Conservation (phyloP, 2,797 vertebrate species). For the Pteropus rufus region DNA sequence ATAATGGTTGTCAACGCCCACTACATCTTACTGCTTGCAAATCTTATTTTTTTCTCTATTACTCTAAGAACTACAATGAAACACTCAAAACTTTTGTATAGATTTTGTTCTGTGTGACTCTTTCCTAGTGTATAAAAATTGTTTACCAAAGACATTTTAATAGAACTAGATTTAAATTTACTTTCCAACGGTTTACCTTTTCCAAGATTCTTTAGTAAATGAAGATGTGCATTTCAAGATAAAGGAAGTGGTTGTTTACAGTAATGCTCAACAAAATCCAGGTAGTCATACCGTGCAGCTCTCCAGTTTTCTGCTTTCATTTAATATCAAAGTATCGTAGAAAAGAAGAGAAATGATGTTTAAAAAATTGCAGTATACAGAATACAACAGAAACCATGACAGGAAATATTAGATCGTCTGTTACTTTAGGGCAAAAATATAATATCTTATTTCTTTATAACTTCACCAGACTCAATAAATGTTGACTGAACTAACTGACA, state of each 20-base stretch:
- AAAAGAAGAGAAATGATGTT: neutral
- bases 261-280: neutral
- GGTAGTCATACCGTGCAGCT: neutral
- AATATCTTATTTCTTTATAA: neutral
- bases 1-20: neutral
- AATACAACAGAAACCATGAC: neutral
- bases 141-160: conserved; percentile 7
- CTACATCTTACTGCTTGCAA: neutral
- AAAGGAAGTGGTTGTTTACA: neutral
- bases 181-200: conserved; percentile 23
- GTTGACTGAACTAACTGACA: conserved; percentile 1
- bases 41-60: neutral
- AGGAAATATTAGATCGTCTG: neutral
- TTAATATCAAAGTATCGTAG: neutral
- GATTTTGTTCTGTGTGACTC: neutral
- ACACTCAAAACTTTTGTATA: neutral
- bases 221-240: neutral
- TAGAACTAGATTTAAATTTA: neutral
- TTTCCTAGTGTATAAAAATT: neutral
- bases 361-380: neutral
- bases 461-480: neutral
- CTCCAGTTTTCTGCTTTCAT: neutral
- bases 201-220: neutral
- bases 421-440: neutral
- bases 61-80: neutral